A percentile compares a stretch with the other conserved stretches of the same genome.
phyloP scores from a whole-genome alignment of 2,888 invertebrate genomes.

The Drosophila mercatorum region DNA sequence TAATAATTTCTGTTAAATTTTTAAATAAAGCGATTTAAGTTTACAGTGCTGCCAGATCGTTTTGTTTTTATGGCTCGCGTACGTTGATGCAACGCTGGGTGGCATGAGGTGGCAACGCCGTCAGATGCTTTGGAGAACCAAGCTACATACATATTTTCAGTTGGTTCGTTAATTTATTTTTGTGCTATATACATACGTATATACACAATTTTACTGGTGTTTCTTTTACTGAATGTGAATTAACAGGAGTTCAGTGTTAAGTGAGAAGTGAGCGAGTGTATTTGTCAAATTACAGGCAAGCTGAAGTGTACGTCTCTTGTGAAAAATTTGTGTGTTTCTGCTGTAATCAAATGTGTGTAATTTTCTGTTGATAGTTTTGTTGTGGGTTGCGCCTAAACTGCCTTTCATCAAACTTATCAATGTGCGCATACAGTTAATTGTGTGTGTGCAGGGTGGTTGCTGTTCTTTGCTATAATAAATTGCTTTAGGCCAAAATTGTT shows the following conservation, averaged over 20 bases:
- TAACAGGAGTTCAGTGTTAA: neutral
- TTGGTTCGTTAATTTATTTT: slow-evolving; percentile 22
- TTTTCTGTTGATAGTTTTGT: slow-evolving; percentile 6
- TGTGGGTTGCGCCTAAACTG: neutral
- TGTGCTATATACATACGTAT: neutral
- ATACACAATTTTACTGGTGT: slow-evolving; percentile 2
- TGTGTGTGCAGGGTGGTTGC: neutral
- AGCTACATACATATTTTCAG: slow-evolving; percentile 35
- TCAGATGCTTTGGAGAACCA: neutral
- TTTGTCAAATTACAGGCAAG: neutral
- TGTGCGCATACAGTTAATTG: too few relatives aligned
- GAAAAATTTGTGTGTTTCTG: neutral
- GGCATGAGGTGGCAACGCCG: slow-evolving; percentile 28
- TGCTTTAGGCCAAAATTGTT: slow-evolving; percentile 26
- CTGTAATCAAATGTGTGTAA: neutral
- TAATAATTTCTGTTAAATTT: neutral
- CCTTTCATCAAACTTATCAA: neutral
- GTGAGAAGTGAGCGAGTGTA: slow-evolving; percentile 3
- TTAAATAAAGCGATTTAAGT: neutral
- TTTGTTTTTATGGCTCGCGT: fast-evolving
- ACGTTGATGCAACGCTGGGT: slow-evolving; percentile 20
- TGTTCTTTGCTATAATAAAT: slow-evolving; percentile 42
- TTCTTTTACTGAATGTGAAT: slow-evolving; percentile 8
- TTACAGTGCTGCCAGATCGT: slow-evolving; percentile 11
- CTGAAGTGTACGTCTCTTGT: too few relatives aligned